A percentile compares a stretch with the other conserved stretches of the same genome.
Conservation (phyloP, 2,113 vertebrate genomes). For the Lonchura striata region DNA sequence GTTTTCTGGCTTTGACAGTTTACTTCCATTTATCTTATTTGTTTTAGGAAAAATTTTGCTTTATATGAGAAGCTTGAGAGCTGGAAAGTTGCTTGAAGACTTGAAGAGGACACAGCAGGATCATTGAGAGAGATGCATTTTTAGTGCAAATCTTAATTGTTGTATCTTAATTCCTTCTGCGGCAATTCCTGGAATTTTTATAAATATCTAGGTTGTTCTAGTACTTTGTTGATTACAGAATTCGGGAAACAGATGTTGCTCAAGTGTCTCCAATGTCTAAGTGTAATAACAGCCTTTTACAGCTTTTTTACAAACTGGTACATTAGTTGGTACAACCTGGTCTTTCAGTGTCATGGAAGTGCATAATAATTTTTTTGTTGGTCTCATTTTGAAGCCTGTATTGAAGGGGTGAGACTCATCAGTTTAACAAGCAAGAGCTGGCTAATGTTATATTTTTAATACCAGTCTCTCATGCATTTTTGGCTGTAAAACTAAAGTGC, state of each 20-base stretch:
- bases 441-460: not conserved
- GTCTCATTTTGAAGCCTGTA: not conserved
- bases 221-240: not conserved
- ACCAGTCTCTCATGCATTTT: not conserved
- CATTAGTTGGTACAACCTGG: not conserved
- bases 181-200: not conserved
- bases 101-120: not conserved
- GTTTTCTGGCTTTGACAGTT: not conserved
- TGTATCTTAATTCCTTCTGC: not conserved
- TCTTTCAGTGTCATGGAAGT: not conserved
- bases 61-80: not conserved
- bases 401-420: not conserved
- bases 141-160: rapidly evolving
- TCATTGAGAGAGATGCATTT: not conserved
- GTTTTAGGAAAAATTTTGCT: not conserved
- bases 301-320: not conserved
- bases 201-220: not conserved
- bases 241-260: not conserved
- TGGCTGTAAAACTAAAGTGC: not conserved
- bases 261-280: not conserved
- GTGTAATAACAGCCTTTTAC: not conserved
- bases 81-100: not conserved
- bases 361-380: not conserved
- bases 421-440: not conserved
- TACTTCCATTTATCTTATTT: not conserved